Evolutionary conservation across 2,888 invertebrate species (phyloP), one percentile per base, ranked within the genome.

Genomic region (Pterobdella sp.): DNA sequence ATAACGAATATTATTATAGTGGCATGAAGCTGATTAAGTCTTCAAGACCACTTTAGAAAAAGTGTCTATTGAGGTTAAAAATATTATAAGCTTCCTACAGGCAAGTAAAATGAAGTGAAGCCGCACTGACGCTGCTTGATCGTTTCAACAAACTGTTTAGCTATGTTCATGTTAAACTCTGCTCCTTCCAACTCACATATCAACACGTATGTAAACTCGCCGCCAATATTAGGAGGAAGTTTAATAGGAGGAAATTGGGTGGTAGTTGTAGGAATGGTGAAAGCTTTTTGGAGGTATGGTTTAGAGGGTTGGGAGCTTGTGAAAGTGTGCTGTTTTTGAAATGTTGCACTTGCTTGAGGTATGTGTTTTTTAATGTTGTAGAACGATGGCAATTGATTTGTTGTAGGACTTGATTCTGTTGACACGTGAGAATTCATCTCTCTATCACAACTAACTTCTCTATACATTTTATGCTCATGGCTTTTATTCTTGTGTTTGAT

Each of bases 111-210:
- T 3, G 60, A 7, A 22, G 60, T 56, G n/a, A 56, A 56, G n/a
- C 60, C 60, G 26, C 60, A 56, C n/a, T 56, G 60, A 18, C 60
- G 60, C 4, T 56, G n/a, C 60, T 56, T 56, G 7, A 56, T 4
- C 10, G 4, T 56, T 56, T 56, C 60, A 26, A 56, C 60, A 22
- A 56, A 56, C 60, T 56, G 60, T 26, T n/a, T 7, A 22, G 14
- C 26, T 3, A 4, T 22, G n/a, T 56, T n/a, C 10, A 56, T 22
- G 14, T 56, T n/a, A 22, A 22, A 4, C 10, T 22, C 26, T 3
- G 26, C 60, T n/a, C 60, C 60, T 3, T 3, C 3, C 60, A 56
- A 22, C n/a, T 56, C 60, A 56, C 60, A 56, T 26, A 56, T 3
- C 60, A 56, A 26, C 60, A 56, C 60, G 60, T 56, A 56, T 4